These are phyloP conservation scores for Melieria picta DNA, from an alignment of 2,888 invertebrate species.

Conservation along the genomic window DNA sequence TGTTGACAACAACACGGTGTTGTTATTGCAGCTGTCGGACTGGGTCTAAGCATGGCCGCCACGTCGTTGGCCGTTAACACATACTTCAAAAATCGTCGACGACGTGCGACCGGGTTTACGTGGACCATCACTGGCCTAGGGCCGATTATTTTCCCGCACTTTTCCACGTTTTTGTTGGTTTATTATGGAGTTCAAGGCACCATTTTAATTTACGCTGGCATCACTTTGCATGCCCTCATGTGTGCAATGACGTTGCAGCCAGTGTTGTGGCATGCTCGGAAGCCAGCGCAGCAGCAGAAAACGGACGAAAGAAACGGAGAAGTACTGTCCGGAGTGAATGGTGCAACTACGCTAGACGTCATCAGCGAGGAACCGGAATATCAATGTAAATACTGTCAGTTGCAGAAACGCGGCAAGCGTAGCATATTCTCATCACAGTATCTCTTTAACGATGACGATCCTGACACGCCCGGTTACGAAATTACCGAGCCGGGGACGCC, in stretches of 20 bases:
- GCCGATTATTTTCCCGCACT: constrained; percentile 77
- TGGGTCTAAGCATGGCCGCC: constrained; percentile 75
- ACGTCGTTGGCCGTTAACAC: constrained; percentile 78
- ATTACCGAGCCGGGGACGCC: constrained; percentile 75
- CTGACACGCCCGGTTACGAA: constrained; percentile 73
- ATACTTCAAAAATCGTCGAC: constrained; percentile 75
- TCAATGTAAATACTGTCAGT: constrained; percentile 60
- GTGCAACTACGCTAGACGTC: not conserved
- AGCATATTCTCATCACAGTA: constrained; percentile 62
- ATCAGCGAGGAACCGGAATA: constrained; percentile 49
- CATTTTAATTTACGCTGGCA: constrained; percentile 74
- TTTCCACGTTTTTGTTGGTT: constrained; percentile 72
- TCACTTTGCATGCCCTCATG: constrained; percentile 74
- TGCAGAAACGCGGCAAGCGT: constrained; percentile 52
- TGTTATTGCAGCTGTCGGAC: constrained; percentile 62
- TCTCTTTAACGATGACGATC: constrained; percentile 71
- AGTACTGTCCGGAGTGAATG: not conserved
- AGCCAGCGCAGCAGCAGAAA: constrained; percentile 50
- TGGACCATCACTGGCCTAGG: constrained; percentile 80
- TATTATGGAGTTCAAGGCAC: constrained; percentile 75
- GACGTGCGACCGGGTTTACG: constrained; percentile 76
- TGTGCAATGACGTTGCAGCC: constrained; percentile 77
- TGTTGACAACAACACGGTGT: not conserved
- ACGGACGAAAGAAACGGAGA: not conserved
- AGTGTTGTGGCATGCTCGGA: constrained; percentile 75